Base-by-base conservation (phyloP, 2,888 invertebrate species). In the Rotaria magnacalcarata region DNA sequence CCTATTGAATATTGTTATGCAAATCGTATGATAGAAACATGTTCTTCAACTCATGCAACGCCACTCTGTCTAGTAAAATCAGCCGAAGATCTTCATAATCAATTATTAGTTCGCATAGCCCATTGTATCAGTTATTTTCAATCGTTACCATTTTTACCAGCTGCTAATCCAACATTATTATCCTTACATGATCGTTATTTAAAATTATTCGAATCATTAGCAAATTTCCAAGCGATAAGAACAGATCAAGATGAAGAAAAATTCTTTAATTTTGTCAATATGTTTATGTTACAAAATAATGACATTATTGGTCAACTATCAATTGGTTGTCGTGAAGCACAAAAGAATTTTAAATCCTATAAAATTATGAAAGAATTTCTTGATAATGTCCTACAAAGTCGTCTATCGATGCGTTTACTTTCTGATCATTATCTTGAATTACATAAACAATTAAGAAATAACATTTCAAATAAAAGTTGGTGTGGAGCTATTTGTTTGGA, bases 291-390 rank as follows among this genome's bases (percentile, higher is more conserved):
- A 43, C 21, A 41, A 80, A 80, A 80, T 80, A 43, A 41, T 47
- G 75, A 80, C n/a, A n/a, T 80, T 14, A 80, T 80, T 80, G 75
- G 75, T 10, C 75, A 80, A 80, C 47, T 80, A 47, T 80, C 75
- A 24, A 80, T 8, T n/a, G 75, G 75, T 24, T 80, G 75, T 80
- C 4, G 75, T 24, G 75, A 80, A 47, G 47, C 43, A 24, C 16
- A 7, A 21, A 80, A 21, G n/a, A 24, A 80, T 80, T 80, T 80
- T 43, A 80, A 80, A 47, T 24, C 47, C 7, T 80, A 80, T 24
- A 24, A 47, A 24, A 47, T 19, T 2, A 80, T 80, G 75, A 80
- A 80, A 80, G 8, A 6, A 47, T 80, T 80, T 24, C 75, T 80
- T n/a, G 75, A 80, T 47, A 80, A 80, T 80, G n/a, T 80, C 11